Base-by-base conservation (phyloP, 2,888 invertebrate species). In the Ceriagrion tenellum region DNA sequence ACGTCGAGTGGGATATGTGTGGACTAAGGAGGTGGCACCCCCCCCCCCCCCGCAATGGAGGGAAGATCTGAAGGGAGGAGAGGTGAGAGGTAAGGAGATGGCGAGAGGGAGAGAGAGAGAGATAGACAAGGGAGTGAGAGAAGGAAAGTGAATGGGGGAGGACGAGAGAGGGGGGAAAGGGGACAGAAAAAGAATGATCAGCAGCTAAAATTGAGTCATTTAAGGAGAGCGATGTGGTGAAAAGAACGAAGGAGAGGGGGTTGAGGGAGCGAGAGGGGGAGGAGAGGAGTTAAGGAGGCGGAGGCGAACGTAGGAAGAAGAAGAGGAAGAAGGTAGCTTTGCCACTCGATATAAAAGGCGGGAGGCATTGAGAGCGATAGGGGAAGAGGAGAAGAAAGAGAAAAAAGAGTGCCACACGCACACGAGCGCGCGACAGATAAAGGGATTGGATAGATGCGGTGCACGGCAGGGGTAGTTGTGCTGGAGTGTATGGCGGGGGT, bases 201-300 rank as follows among this genome's bases (percentile, higher is more conserved):
- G 93, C 93, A 69, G 69, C 63, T 69, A 47, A 93, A 93, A 93
- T 93, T 93, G 93, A 93, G 93, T 74, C 93, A 93, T 69, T 93
- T 93, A 93, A 55, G 47, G 47, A 93, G 69, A 93, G 69, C 47
- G n/a, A 40, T 69, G 69, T 12, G 93, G 93, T 69, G 63, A 69
- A 47, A 93, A 93, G 40, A 91, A 13, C 30, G 59, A 63, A 23
- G 91, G 35, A 26, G 35, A 90, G 23, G 26, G 91, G 16, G 16
- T 35, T 18, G 59, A 69, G 69, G 4, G 23, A 69, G 69, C 3
- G 12, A 12, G 81, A 16, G 81, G n/a, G 35, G 12, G 10, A 47
- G 40, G 47, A 47, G 69, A n/a, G 91, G 23, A n/a, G 63, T 56
- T 59, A 63, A 63, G 69, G 59, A 20, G 59, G 59, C 1, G 59